These are phyloP conservation scores for Parthenolecanium corni DNA, from an alignment of 2,888 invertebrate genomes.

Conservation along the genomic window DNA sequence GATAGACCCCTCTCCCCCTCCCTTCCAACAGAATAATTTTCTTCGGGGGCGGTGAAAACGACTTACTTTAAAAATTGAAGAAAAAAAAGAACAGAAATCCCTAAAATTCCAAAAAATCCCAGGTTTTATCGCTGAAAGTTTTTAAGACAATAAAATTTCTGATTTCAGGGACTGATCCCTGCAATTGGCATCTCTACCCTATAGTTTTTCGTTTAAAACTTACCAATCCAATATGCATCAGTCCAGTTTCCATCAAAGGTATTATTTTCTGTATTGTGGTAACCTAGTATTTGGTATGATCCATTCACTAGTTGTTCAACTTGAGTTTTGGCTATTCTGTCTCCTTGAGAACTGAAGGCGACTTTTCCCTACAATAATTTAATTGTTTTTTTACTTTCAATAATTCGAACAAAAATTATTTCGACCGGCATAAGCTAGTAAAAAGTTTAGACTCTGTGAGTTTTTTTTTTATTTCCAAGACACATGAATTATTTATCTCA, in stretches of 20 bases:
- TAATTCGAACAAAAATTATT: background rate
- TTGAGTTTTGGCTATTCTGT: constrained; percentile 94
- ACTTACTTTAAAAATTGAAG: no score
- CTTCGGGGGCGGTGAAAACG: no score
- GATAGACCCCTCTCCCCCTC: no score
- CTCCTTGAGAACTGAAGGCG: constrained; percentile 96
- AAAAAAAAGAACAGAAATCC: no score
- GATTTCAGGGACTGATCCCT: no score
- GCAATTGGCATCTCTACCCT: no score
- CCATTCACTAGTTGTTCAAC: constrained; percentile 95
- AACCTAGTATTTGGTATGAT: constrained; percentile 85
- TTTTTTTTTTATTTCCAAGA: background rate
- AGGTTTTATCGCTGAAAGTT: no score
- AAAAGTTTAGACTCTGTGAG: background rate
- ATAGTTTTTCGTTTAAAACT: no score
- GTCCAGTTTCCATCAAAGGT: constrained; percentile 68
- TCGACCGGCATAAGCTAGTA: background rate
- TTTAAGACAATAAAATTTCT: no score
- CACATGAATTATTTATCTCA: constrained; percentile 43
- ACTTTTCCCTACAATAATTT: constrained; percentile 68
- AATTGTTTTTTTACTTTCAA: no score
- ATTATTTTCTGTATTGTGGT: constrained; percentile 90
- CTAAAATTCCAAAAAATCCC: no score
- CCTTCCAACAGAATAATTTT: no score
- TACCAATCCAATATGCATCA: constrained; percentile 45